Evolutionary conservation across 2,888 invertebrate species (phyloP).

Genomic region (Psococerastis gibbosa): DNA sequence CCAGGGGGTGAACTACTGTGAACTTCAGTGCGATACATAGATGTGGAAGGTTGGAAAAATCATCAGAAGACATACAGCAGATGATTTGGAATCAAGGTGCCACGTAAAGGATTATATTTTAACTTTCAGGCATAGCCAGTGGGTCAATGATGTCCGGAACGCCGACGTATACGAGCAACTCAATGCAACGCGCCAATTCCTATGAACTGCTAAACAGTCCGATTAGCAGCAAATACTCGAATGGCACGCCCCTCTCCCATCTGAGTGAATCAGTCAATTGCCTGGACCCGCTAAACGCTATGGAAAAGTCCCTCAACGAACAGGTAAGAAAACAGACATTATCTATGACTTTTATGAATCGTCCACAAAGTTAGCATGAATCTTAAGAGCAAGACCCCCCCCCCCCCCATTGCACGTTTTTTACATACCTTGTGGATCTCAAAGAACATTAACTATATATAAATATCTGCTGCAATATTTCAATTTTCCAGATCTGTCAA

Average conservation of each 20-base stretch:
- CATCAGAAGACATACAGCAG: no score
- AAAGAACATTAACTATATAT: no score
- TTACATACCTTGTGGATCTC: no score
- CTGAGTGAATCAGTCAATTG: slow-evolving; percentile 72
- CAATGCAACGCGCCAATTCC: slow-evolving; percentile 19
- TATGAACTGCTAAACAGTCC: slow-evolving; percentile 25
- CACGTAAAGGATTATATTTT: no score
- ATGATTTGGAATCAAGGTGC: no score
- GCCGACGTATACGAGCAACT: slow-evolving; percentile 21
- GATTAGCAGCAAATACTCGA: slow-evolving; percentile 41
- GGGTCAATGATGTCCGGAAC: slow-evolving; percentile 64
- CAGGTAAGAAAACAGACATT: slow-evolving; percentile 48
- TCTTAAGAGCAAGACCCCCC: neutral
- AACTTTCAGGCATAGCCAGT: slow-evolving; percentile 47
- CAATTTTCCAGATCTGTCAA: no score
- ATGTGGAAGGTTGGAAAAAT: no score
- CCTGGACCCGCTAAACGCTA: slow-evolving; percentile 78
- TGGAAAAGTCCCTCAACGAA: slow-evolving; percentile 82
- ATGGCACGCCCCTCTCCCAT: slow-evolving; percentile 55
- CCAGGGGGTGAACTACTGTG: no score
- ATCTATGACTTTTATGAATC: slow-evolving; percentile 1
- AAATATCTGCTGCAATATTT: no score
- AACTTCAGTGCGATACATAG: no score
- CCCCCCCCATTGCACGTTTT: no score
- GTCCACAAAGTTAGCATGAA: neutral